Evolutionary conservation across 2,888 invertebrate genomes (phyloP), one percentile per base, ranked within the genome.

Genomic region (Autographa pulchrina): DNA sequence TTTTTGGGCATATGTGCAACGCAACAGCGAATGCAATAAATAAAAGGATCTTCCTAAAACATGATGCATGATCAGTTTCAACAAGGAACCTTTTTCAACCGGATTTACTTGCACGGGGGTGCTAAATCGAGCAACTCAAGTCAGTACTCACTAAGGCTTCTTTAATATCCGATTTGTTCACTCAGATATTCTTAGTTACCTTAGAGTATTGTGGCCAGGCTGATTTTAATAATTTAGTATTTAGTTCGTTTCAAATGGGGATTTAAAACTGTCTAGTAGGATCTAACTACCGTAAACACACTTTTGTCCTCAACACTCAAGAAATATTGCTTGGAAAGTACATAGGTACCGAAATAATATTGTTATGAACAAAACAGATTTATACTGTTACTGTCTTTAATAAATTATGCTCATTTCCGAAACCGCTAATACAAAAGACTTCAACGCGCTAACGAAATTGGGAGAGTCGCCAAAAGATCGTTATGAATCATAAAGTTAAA

Each of bases 391-490:
- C 59, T 74, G 43, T 70, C 62, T 62, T n/a, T n/a, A n/a, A 58
- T 59, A 64, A 58, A 68, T 60, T n/a, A 65, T 64, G 73, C 60
- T 61, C 69, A 66, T 61, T 80, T 70, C 25, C 25, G 25, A 63
- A 13, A 70, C 32, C 20, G 7, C 56, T 68, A 41, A 74, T 79
- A 84, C 72, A 84, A 85, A 86, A 88, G 85, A 89, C 80, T 74
- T 86, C 79, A 88, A 87, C 86, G 88, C 84, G 85, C 70, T 68
- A 20, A 60, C 14, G 65, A 8, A n/a, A 16, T 56, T n/a, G 13
- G 31, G 48, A 68, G 16, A 63, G 67, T 72, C 71, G 61, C 72
- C 76, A 75, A 76, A 65, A 72, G 65, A 71, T 84, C 68, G 77
- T 83, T 79, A 82, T 63, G 65, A 20, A 68, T 65, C 59, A 75